Evolutionary conservation across 2,888 invertebrate genomes (phyloP).

Genomic region (Trichacis sp.): DNA sequence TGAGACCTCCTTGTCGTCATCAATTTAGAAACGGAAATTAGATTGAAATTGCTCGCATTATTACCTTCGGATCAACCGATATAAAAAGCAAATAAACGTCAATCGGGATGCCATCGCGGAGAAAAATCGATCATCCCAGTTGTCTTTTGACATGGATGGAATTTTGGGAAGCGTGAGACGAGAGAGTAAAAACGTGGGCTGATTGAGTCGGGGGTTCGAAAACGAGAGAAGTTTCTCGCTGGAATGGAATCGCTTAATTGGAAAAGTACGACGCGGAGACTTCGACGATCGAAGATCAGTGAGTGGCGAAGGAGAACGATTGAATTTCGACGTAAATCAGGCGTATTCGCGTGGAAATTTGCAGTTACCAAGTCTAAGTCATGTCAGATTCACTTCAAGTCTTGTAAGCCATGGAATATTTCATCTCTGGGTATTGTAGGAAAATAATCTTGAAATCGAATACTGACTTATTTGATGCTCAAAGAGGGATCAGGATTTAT

Average conservation of each 20-base stretch:
- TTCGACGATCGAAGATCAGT: constrained; percentile 38
- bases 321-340: constrained; percentile 41
- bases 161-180: constrained; percentile 20
- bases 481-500: constrained; percentile 26
- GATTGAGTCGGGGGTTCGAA: constrained; percentile 35
- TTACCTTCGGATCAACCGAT: too few species aligned
- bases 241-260: constrained; percentile 43
- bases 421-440: constrained; percentile 30
- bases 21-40: background rate
- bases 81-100: too few species aligned
- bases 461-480: constrained; percentile 36
- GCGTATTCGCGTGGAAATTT: constrained; percentile 40
- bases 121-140: constrained; percentile 12
- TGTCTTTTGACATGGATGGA: constrained; percentile 21
- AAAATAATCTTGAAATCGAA: constrained; percentile 33
- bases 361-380: constrained; percentile 39
- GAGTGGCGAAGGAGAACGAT: constrained; percentile 38
- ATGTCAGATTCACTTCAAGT: constrained; percentile 36
- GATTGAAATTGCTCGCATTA: too few species aligned
- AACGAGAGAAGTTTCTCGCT: constrained; percentile 38
- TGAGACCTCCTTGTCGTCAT: too few species aligned
- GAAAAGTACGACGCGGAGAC: constrained; percentile 35
- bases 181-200: constrained; percentile 25
- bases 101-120: background rate
- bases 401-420: constrained; percentile 35